Conservation (phyloP, 2,113 vertebrate genomes). For the Prolemur simus region DNA sequence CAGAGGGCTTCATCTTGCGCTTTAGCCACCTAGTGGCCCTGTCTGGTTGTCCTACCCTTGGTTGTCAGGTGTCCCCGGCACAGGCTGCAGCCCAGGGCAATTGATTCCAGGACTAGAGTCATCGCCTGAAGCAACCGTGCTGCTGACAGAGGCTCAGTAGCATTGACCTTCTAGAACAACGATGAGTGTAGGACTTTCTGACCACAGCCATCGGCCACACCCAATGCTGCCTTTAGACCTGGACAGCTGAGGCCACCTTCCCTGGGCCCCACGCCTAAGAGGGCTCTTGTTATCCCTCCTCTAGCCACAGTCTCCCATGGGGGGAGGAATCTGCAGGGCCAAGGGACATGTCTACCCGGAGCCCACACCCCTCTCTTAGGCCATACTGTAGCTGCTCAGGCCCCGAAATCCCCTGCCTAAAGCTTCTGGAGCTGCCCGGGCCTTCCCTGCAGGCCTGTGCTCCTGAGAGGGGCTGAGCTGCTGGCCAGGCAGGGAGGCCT, state of each 20-base stretch:
- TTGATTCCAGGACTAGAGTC: neutral
- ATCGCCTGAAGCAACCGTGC: neutral
- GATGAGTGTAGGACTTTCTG: neutral
- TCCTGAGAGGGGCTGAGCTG: neutral
- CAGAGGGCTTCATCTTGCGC: neutral
- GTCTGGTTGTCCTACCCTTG: neutral
- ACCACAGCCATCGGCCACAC: neutral
- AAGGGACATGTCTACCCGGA: neutral
- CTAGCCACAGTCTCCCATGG: neutral
- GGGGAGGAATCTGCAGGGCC: neutral
- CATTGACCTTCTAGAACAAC: neutral
- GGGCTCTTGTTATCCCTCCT: neutral
- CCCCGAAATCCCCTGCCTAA: neutral
- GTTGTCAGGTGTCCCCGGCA: neutral
- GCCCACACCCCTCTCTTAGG: neutral
- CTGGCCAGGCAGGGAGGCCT: no score
- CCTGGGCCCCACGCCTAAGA: neutral
- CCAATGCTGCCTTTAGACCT: neutral
- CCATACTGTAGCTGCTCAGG: neutral
- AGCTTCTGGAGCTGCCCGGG: rapidly evolving
- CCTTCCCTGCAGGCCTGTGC: neutral
- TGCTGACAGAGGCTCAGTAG: neutral
- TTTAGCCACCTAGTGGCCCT: neutral
- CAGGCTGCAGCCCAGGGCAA: neutral
- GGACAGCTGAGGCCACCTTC: neutral